Evolutionary conservation across 2,797 vertebrate species (phyloP).

Genomic region (Argya squamiceps): DNA sequence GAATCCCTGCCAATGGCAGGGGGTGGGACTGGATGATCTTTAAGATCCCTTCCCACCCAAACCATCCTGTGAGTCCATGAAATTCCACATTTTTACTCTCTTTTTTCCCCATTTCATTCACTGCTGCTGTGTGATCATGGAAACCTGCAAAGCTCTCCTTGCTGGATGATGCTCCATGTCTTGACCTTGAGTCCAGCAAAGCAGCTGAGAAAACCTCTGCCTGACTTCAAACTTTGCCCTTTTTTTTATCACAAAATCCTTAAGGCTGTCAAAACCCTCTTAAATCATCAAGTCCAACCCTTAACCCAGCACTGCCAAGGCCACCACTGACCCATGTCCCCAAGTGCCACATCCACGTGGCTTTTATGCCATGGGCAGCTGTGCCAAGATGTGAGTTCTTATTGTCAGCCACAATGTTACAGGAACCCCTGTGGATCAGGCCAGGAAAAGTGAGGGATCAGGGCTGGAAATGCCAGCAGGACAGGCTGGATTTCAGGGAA

Average conservation of each 20-base stretch:
- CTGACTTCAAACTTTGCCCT: not conserved
- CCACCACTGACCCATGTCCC: not conserved
- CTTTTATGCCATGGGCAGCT: not conserved
- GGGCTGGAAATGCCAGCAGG: not conserved
- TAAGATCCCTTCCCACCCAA: not conserved
- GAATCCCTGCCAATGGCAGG: not conserved
- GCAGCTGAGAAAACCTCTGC: not conserved
- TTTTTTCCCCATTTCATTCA: not conserved
- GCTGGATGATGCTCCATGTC: accelerated
- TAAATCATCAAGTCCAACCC: not conserved
- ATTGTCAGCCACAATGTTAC: not conserved
- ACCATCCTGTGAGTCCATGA: no score
- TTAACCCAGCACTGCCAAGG: not conserved
- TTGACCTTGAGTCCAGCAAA: not conserved
- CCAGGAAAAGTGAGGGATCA: not conserved
- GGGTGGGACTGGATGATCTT: accelerated
- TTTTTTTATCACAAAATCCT: not conserved
- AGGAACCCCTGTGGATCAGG: not conserved
- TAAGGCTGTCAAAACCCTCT: not conserved
- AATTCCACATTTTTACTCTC: not conserved
- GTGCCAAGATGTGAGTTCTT: not conserved
- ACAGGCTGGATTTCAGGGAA: not conserved
- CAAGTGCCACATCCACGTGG: not conserved
- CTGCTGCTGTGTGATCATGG: not conserved
- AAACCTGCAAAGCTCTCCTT: accelerated